Evolutionary conservation across 2,113 vertebrate species (phyloP).

Genomic region (Agelaius phoeniceus): DNA sequence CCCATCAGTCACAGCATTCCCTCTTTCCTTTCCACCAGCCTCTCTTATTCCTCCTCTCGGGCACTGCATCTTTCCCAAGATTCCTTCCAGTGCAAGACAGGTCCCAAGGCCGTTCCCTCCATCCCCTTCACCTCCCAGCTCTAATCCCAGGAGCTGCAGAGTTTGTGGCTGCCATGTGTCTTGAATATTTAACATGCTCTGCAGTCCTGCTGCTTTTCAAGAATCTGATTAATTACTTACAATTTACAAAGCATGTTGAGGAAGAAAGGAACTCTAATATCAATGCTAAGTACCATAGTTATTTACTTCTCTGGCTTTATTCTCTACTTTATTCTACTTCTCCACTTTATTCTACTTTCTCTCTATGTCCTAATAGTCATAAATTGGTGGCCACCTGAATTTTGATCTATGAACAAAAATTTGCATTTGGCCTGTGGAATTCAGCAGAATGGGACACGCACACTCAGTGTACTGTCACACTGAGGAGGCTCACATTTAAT

Average conservation of each 20-base stretch:
- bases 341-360: background rate
- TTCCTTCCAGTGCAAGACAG: background rate
- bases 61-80: background rate
- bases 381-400: background rate
- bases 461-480: background rate
- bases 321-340: no score
- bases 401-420: background rate
- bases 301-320: background rate
- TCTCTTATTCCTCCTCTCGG: background rate
- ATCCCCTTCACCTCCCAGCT: background rate
- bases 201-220: background rate
- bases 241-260: background rate
- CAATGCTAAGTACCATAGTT: background rate
- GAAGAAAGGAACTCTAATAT: background rate
- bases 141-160: background rate
- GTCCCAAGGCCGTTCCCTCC: background rate
- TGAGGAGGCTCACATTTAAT: background rate
- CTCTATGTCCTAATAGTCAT: background rate
- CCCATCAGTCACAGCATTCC: background rate
- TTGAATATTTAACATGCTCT: background rate
- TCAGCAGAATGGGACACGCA: background rate
- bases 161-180: background rate
- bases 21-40: background rate
- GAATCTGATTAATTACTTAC: background rate
- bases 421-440: background rate